Base-by-base conservation (phyloP, 2,888 invertebrate genomes). In the Thera britannica region DNA sequence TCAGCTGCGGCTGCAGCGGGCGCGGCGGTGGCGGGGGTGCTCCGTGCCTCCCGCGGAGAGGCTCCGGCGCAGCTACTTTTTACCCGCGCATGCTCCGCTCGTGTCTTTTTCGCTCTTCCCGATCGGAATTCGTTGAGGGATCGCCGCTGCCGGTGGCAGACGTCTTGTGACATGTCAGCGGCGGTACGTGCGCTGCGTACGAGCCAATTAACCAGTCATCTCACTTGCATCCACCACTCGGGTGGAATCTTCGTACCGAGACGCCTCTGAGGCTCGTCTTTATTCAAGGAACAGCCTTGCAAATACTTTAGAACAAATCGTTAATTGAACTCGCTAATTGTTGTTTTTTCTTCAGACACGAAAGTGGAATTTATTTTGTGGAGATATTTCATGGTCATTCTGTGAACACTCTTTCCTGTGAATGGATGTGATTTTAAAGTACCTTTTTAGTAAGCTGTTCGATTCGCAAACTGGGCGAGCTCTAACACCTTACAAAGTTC, bases 91-190 rank as follows among this genome's bases (percentile, higher is more conserved):
- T 92, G 90, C 91, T 88, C 87, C 87, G 89, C 90, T 90, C 93
- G 92, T 93, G 93, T 93, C 91, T 90, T 93, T 93, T 93, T 92
- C 92, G 90, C 92, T 92, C 92, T 91, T 92, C 83, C 86, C 90
- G 83, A 88, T 90, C 77, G 93, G 93, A 93, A 93, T 93, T 93
- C 90, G 91, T 90, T 87, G 90, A 88, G 89, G 87, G 89, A 90
- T 89, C 88, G 90, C 92, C 93, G 90, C 90, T 85, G 92, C 92
- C 88, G 93, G 93, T 93, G 93, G 93, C 91, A 90, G 90, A 91
- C 90, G 90, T 89, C 91, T 89, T 91, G 91, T 92, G 92, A 92
- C 90, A 90, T 92, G 92, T 92, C 91, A 88, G 78, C 78, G 83
- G 75, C 81, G 68, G 84, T 92, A 93, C 92, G 93, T 92, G 93